Conservation (phyloP, 2,888 invertebrate species). For the Halictus quadricinctus region DNA sequence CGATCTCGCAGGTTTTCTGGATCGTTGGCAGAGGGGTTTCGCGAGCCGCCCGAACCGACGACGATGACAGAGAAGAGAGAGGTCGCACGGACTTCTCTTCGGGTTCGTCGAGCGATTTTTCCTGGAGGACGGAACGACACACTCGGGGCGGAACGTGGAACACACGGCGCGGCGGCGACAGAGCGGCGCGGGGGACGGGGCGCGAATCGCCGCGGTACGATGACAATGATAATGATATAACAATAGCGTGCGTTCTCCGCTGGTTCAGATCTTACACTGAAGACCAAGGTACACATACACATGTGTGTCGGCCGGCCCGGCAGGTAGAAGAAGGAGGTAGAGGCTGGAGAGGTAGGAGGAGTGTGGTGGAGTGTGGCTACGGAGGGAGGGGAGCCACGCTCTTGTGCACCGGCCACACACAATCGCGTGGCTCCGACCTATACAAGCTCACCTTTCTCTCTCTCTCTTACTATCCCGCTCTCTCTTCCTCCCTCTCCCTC, state of each 20-base stretch:
- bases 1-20: conserved; percentile 30
- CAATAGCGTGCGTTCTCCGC: conserved; percentile 82
- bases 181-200: conserved; percentile 47
- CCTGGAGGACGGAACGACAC: conserved; percentile 5
- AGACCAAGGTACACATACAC: conserved; percentile 81
- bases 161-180: conserved; percentile 50
- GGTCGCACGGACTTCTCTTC: neutral
- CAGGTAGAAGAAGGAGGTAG: conserved; percentile 77
- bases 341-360: conserved; percentile 75
- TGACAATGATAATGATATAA: conserved; percentile 81
- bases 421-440: conserved; percentile 47
- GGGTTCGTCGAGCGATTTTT: neutral
- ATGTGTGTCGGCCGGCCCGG: conserved; percentile 77
- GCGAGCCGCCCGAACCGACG: neutral
- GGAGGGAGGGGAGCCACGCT: conserved; percentile 71
- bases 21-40: neutral
- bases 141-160: conserved; percentile 17
- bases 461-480: neutral
- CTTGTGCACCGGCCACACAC: conserved; percentile 72
- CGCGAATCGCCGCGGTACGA: conserved; percentile 70
- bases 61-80: neutral
- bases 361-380: conserved; percentile 73
- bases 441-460: conserved; percentile 24
- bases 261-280: conserved; percentile 82
- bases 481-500: too few species aligned